Evolutionary conservation across 1,140 invertebrate genomes (phyloP).

Genomic region (Aphelenchoides avenae): DNA sequence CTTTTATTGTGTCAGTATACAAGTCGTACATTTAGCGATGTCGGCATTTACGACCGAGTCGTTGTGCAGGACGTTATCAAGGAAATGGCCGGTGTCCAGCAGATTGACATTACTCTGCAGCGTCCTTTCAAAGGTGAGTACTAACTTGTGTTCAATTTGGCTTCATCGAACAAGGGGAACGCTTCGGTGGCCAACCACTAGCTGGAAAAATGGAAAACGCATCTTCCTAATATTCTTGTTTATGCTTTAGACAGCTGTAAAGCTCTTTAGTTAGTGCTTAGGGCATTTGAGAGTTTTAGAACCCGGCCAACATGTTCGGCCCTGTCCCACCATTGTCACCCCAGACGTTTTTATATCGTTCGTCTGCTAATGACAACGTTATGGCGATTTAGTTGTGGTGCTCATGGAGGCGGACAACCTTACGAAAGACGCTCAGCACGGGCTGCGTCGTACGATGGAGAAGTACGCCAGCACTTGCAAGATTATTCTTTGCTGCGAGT

Average conservation of each 20-base stretch:
- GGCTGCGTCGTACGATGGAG: conserved; percentile 94
- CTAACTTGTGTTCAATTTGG: not conserved
- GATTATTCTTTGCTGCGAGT: conserved; percentile 87
- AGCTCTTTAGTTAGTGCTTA: too few relatives aligned
- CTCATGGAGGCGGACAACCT: conserved; percentile 89
- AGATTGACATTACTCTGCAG: conserved; percentile 65
- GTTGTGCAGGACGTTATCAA: conserved; percentile 97
- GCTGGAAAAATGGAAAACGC: too few relatives aligned
- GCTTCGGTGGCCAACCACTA: not conserved
- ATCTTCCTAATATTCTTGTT: too few relatives aligned
- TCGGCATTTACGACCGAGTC: conserved; percentile 88
- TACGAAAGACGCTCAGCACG: conserved; percentile 97
- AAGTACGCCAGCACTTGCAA: conserved; percentile 93
- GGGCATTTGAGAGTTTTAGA: too few relatives aligned
- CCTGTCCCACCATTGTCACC: too few relatives aligned
- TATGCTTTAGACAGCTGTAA: too few relatives aligned
- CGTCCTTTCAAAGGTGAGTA: conserved; percentile 78
- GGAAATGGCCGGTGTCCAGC: conserved; percentile 83
- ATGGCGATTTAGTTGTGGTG: conserved; percentile 72
- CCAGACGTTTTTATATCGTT: too few relatives aligned
- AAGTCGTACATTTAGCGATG: conserved; percentile 69
- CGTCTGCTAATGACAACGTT: too few relatives aligned
- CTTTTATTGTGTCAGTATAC: conserved; percentile 19
- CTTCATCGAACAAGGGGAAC: not conserved
- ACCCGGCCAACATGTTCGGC: too few relatives aligned